phyloP scores from a whole-genome alignment of 2,888 invertebrate genomes.

The Eugnorisma glareosa region DNA sequence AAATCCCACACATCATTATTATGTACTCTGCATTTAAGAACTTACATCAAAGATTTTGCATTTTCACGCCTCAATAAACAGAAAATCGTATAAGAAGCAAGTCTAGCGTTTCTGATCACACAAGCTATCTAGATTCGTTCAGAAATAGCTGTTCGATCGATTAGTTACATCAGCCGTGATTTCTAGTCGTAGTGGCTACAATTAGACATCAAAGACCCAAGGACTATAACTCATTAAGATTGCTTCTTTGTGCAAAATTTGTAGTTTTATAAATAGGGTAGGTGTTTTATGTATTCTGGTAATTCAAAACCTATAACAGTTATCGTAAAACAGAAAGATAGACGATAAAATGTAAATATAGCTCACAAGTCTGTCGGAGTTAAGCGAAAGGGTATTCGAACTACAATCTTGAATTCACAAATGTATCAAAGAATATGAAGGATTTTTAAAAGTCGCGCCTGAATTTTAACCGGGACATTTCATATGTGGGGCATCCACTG shows the following conservation, averaged over 20 bases:
- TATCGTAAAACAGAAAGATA: slow-evolving; percentile 1
- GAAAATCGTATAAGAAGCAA: slow-evolving; percentile 9
- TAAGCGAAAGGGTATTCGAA: background rate
- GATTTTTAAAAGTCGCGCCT: slow-evolving; percentile 1
- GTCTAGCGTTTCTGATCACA: slow-evolving; percentile 15
- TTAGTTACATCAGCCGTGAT: slow-evolving; percentile 12
- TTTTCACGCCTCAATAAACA: slow-evolving; percentile 33
- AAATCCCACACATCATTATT: background rate
- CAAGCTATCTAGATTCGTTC: background rate
- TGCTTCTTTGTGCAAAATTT: slow-evolving; percentile 25
- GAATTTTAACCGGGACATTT: background rate
- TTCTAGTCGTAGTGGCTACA: slow-evolving; percentile 6
- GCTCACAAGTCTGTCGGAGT: background rate
- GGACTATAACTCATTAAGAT: slow-evolving; percentile 38
- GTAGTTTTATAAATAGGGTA: slow-evolving; percentile 3
- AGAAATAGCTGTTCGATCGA: slow-evolving; percentile 49
- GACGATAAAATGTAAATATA: slow-evolving; percentile 10
- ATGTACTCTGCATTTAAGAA: background rate
- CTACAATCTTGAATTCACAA: background rate
- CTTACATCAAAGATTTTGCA: background rate
- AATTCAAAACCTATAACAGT: background rate
- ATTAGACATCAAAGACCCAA: slow-evolving; percentile 47
- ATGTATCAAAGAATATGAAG: background rate
- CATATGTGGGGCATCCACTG: too few relatives aligned
- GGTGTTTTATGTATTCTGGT: slow-evolving; percentile 24